These are phyloP conservation scores for Coendou prehensilis DNA, from an alignment of 2,797 vertebrate species.

Conservation along the genomic window DNA sequence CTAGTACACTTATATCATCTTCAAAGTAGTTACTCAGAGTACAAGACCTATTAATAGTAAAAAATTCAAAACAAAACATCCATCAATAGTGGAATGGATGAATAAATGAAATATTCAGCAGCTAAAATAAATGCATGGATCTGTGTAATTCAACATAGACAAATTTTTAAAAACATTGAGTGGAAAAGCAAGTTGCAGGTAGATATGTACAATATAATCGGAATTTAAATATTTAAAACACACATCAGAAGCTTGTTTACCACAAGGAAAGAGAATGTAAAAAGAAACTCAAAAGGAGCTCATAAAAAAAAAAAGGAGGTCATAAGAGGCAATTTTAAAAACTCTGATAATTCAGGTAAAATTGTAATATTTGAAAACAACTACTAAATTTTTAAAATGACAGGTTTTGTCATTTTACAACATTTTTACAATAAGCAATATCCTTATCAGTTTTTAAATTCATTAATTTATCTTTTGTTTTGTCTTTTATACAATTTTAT, in stretches of 20 bases:
- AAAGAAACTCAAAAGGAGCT: neutral
- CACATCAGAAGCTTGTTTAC: neutral
- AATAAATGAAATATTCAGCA: conserved; percentile 32
- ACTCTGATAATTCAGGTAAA: neutral
- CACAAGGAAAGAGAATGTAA: neutral
- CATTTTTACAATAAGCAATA: conserved; percentile 35
- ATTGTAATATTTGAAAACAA: conserved; percentile 37
- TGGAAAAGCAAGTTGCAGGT: neutral
- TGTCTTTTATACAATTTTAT: neutral
- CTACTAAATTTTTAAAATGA: neutral
- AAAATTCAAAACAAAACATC: conserved; percentile 41
- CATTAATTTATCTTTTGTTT: neutral
- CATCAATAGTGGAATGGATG: neutral
- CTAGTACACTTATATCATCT: neutral
- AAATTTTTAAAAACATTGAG: conserved; percentile 1
- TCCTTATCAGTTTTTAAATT: conserved; percentile 4
- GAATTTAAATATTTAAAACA: conserved; percentile 49
- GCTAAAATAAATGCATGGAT: neutral
- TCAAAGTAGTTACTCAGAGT: neutral
- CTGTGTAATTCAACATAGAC: neutral
- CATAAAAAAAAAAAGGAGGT: neutral
- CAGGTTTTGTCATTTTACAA: neutral
- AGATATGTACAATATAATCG: neutral
- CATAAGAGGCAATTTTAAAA: neutral
- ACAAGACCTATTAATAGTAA: neutral